Percentiles rank a stretch among this genome's conserved stretches.
These are phyloP conservation scores for Antrozous pallidus DNA, from an alignment of 2,797 vertebrate genomes.

Conservation along the genomic window DNA sequence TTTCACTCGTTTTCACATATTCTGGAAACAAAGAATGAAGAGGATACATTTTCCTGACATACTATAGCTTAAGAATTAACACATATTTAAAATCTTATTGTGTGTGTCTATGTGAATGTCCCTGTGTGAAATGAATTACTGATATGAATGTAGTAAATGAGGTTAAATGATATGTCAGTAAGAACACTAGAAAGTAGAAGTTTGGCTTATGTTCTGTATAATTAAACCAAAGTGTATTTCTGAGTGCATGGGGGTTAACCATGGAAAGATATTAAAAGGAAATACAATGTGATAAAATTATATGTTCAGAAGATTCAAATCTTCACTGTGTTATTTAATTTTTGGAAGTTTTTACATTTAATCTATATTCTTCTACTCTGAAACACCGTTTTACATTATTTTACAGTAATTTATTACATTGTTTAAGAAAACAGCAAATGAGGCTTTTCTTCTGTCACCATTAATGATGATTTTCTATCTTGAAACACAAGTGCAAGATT, in stretches of 20 bases:
- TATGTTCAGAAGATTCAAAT: not conserved
- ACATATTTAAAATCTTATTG: not conserved
- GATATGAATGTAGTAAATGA: not conserved
- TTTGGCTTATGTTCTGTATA: not conserved
- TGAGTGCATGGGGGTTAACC: not conserved
- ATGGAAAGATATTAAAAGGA: not conserved
- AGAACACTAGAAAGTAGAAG: not conserved
- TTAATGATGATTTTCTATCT: not conserved
- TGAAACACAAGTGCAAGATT: not conserved
- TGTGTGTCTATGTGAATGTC: not conserved
- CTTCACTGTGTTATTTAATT: not conserved
- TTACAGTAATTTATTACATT: not conserved
- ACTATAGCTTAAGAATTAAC: not conserved
- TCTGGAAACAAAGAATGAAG: not conserved
- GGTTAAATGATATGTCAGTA: not conserved
- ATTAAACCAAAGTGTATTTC: constrained; percentile 10
- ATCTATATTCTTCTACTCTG: not conserved
- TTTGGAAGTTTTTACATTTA: not conserved
- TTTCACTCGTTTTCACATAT: not conserved
- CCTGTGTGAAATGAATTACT: not conserved
- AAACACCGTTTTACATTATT: not conserved
- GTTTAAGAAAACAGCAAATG: not conserved
- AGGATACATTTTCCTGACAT: fast-evolving
- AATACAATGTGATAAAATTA: not conserved
- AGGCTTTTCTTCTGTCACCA: not conserved